These are phyloP conservation scores for Mustela lutreola DNA, from an alignment of 2,113 vertebrate species.

Conservation along the genomic window DNA sequence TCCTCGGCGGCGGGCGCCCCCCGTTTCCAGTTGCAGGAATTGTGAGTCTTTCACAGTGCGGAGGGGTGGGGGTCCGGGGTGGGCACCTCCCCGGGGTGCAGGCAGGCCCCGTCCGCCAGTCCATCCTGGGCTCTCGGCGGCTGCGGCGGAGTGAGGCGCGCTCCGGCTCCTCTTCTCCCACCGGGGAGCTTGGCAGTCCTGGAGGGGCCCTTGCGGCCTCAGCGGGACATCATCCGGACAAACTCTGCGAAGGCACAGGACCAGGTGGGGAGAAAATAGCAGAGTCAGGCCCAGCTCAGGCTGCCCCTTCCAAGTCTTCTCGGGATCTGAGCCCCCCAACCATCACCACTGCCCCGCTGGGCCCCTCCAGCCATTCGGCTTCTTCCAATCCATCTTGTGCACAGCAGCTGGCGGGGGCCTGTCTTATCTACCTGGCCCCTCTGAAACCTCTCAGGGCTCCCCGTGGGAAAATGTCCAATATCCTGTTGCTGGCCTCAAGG, in stretches of 20 bases:
- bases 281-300: background rate
- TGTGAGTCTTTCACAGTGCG: conserved; percentile 90
- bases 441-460: background rate
- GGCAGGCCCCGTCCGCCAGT: conserved; percentile 84
- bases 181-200: conserved; percentile 78
- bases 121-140: conserved; percentile 80
- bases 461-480: background rate
- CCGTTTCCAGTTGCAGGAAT: conserved; percentile 89
- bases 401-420: background rate
- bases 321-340: background rate
- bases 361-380: background rate
- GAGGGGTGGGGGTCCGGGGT: conserved; percentile 88
- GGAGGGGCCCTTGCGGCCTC: conserved; percentile 86
- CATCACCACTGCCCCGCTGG: background rate
- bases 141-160: conserved; percentile 82
- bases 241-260: conserved; percentile 90
- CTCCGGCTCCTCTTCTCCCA: conserved; percentile 84
- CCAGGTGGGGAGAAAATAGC: background rate
- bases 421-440: background rate
- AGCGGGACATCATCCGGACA: conserved; percentile 99
- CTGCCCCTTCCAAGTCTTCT: background rate
- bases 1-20: conserved; percentile 67
- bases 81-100: conserved; percentile 84
- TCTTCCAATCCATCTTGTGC: background rate
- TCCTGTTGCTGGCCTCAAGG: background rate